Evolutionary conservation across 1,140 invertebrate species (phyloP).

Genomic region (Aphidius gifuensis): DNA sequence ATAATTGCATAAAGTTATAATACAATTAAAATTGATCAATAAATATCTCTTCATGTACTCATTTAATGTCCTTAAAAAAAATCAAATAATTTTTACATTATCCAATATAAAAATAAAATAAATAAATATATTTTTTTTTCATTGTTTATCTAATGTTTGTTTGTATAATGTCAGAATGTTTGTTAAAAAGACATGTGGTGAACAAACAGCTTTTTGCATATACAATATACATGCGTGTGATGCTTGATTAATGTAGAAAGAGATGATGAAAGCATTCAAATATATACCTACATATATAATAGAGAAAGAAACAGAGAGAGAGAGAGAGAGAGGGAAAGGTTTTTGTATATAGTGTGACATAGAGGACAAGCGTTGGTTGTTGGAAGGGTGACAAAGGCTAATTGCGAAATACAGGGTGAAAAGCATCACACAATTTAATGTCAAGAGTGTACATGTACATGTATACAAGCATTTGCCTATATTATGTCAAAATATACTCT

Average conservation of each 20-base stretch:
- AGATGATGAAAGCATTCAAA: background rate
- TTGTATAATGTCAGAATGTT: background rate
- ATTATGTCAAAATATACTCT: constrained; percentile 41
- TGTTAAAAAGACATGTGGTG: background rate
- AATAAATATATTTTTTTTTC: too few species aligned
- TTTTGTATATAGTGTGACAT: constrained; percentile 19
- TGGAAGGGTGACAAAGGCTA: constrained; percentile 49
- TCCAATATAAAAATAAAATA: too few species aligned
- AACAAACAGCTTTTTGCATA: background rate
- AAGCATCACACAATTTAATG: constrained; percentile 6
- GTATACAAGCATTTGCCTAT: constrained; percentile 32
- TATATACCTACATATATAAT: constrained; percentile 7
- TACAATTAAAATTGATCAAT: too few species aligned
- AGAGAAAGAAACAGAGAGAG: constrained; percentile 14
- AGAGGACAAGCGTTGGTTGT: constrained; percentile 27
- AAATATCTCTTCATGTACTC: too few species aligned
- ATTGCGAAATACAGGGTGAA: constrained; percentile 43
- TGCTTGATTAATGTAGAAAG: constrained; percentile 11
- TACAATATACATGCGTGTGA: background rate
- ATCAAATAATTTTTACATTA: too few species aligned
- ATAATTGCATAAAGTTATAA: background rate
- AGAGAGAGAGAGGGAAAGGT: constrained; percentile 19
- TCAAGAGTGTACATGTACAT: constrained; percentile 39
- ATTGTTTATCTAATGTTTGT: background rate
- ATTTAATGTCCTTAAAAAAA: too few species aligned